phyloP scores from a whole-genome alignment of 2,888 invertebrate genomes.

The Pseudeuparius sepicola region DNA sequence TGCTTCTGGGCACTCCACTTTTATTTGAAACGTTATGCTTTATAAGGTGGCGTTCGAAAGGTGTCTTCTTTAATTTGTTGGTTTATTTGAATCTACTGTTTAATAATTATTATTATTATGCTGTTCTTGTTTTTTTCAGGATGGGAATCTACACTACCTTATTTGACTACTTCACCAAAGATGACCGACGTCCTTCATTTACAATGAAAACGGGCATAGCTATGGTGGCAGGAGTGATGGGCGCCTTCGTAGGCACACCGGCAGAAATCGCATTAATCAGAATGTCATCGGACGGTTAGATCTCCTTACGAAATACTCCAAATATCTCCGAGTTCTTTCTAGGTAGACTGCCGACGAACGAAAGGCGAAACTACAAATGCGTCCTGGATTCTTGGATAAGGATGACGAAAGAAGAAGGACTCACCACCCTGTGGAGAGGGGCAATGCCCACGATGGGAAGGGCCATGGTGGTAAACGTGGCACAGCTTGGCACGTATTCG shows the following conservation, averaged over 20 bases:
- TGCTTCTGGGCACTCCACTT: no score
- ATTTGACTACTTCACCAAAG: constrained; percentile 53
- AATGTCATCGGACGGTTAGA: constrained; percentile 99
- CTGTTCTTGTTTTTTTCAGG: no score
- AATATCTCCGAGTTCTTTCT: no score
- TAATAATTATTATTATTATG: no score
- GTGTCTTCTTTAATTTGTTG: no score
- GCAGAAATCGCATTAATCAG: constrained; percentile 94
- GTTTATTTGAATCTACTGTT: no score
- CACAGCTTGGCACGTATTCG: constrained; percentile 95
- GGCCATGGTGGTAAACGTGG: constrained; percentile 98
- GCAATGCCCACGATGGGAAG: constrained; percentile 76
- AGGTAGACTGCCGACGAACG: constrained; percentile 77
- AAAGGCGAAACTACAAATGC: constrained; percentile 87
- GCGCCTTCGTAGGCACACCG: constrained; percentile 87
- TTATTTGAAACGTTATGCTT: no score
- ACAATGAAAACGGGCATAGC: constrained; percentile 73
- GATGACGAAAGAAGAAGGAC: constrained; percentile 42
- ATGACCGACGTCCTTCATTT: constrained; percentile 71
- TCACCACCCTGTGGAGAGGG: constrained; percentile 78
- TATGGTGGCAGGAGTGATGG: constrained; percentile 74
- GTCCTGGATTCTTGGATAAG: constrained; percentile 82
- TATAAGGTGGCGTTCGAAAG: no score
- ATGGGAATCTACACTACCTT: constrained; percentile 90
- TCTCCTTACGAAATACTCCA: no score